Evolutionary conservation across 2,113 vertebrate species (phyloP), one percentile per base, ranked within the genome.

Genomic region (Pterocles gutturalis): DNA sequence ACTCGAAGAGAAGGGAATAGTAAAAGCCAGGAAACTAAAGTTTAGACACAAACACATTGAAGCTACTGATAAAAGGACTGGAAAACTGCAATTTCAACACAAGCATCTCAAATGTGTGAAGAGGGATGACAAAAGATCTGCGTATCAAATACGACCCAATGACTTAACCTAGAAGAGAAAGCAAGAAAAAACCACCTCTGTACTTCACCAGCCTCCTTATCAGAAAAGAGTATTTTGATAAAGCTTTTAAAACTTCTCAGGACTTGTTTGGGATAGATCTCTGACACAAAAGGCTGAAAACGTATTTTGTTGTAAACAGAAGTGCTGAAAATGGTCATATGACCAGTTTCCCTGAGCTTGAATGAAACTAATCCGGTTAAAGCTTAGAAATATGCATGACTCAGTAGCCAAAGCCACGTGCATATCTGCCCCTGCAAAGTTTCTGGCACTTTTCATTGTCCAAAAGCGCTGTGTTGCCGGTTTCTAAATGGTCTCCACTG

Each of bases 331-430:
- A 70, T 21, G 19, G 41, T 89, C 76, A 61, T n/a, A 81, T 22
- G 91, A 83, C 36, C 69, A 22, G 38, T 46, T 89, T 93, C 55
- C 31, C 90, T 26, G 26, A 93, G 62, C 79, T 36, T 73, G 62
- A 90, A 96, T 83, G 25, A 70, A 90, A 86, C 46, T 95, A 96
- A 97, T 97, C 90, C 94, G 66, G 17, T 49, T 88, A 92, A 96
- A 95, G 90, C 79, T 89, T 53, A 77, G 46, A 92, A 95, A 96
- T 89, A 95, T 90, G 89, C 94, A 85, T 93, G 95, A 97, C 83
- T 95, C 95, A 92, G 86, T 60, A 86, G 85, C 46, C 71, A 76
- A 69, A 93, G 75, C 75, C 86, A 80, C 3, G 22, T 17, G 62
- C 4, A 0, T 36, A 76, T 93, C 48, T 72, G 88, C 62, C 86